A percentile compares a stretch with the other conserved stretches of the same genome.
These are phyloP conservation scores for Macaria liturata DNA, from an alignment of 2,888 invertebrate species.

Conservation along the genomic window DNA sequence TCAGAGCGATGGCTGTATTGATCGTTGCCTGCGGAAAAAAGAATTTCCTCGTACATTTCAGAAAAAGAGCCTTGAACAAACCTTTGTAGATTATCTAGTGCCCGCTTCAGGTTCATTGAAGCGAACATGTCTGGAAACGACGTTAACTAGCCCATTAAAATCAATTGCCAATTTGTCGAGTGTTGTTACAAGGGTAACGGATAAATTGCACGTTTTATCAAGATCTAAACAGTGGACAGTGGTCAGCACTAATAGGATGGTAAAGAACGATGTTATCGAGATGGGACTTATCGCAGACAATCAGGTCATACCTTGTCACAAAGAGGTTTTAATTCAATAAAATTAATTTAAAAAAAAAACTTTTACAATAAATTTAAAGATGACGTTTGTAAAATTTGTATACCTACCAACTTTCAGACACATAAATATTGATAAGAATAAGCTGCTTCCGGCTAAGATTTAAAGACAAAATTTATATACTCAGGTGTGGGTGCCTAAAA, in stretches of 20 bases:
- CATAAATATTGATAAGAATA: neutral
- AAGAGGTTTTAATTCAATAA: too few species aligned
- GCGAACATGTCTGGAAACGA: slow-evolving; percentile 1
- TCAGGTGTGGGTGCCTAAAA: slow-evolving; percentile 8
- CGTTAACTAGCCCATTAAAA: slow-evolving; percentile 4
- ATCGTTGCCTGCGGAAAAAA: slow-evolving; percentile 8
- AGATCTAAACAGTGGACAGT: neutral
- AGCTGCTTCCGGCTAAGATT: neutral
- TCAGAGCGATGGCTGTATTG: slow-evolving; percentile 3
- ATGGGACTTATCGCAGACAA: neutral
- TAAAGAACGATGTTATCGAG: too few species aligned
- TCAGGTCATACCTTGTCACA: too few species aligned
- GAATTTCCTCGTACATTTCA: neutral
- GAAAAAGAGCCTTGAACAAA: slow-evolving; percentile 15
- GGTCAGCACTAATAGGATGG: neutral
- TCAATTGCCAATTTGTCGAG: slow-evolving; percentile 13
- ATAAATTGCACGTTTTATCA: slow-evolving; percentile 2
- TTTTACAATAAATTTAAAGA: too few species aligned
- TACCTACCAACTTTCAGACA: too few species aligned
- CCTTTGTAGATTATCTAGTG: slow-evolving; percentile 7
- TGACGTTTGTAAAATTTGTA: too few species aligned
- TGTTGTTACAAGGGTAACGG: slow-evolving; percentile 1
- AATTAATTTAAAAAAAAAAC: too few species aligned
- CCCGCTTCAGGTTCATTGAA: slow-evolving; percentile 14
- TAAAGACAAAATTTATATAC: slow-evolving; percentile 1